A percentile compares a stretch with the other conserved stretches of the same genome.
Conservation (phyloP, 2,888 invertebrate species). For the Tipula lateralis region DNA sequence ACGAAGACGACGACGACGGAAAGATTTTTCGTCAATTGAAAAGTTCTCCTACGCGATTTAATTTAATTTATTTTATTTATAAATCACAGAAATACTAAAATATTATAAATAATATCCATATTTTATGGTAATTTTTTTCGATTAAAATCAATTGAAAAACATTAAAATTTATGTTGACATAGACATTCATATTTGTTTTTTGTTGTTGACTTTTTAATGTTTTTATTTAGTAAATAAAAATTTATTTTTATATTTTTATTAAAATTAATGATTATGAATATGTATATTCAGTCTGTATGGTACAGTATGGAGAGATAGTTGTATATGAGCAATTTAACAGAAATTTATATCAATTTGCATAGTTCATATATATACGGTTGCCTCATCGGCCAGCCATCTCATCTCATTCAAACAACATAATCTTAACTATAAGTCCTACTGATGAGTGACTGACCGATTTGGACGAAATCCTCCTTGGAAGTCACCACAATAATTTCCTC, state of each 20-base stretch:
- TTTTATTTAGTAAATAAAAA: neutral
- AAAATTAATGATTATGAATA: constrained; percentile 2
- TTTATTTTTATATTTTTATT: neutral
- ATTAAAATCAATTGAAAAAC: constrained; percentile 24
- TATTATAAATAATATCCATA: neutral
- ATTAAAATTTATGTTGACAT: constrained; percentile 24
- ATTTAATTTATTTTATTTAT: constrained; percentile 4
- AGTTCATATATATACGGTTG: too few relatives aligned
- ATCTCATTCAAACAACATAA: too few relatives aligned
- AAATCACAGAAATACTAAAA: neutral
- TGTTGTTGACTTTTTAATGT: neutral
- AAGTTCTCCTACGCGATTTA: constrained; percentile 24
- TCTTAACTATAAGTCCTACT: too few relatives aligned
- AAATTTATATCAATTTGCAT: too few relatives aligned
- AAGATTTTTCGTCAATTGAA: neutral
- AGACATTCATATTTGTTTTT: neutral
- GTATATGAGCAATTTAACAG: too few relatives aligned
- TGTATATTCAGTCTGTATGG: neutral
- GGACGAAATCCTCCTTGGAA: too few relatives aligned
- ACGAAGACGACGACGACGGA: neutral
- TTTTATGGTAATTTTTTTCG: constrained; percentile 14
- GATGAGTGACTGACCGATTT: too few relatives aligned
- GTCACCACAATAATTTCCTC: too few relatives aligned
- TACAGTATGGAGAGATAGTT: neutral
- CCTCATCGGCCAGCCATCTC: too few relatives aligned